These are phyloP conservation scores for Lateolabrax maculatus DNA, from an alignment of 2,797 vertebrate species.

Conservation along the genomic window DNA sequence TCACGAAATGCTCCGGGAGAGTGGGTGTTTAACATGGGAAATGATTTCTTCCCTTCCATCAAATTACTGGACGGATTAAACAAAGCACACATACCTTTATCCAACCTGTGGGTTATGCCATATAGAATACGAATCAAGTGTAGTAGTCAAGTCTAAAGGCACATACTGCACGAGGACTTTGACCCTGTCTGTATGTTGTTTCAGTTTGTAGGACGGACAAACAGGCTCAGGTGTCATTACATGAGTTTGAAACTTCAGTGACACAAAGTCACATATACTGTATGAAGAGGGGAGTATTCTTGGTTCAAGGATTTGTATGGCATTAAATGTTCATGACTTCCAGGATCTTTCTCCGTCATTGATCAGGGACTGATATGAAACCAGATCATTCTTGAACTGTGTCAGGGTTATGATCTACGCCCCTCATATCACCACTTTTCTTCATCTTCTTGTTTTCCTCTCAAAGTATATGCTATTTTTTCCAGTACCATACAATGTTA, in stretches of 20 bases:
- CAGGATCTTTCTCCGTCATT: neutral
- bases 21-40: neutral
- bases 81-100: neutral
- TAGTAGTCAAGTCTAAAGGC: neutral
- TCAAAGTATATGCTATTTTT: neutral
- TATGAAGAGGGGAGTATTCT: too few species aligned
- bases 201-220: too few species aligned
- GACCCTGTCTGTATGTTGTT: neutral
- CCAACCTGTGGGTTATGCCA: neutral
- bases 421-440: too few species aligned
- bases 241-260: neutral
- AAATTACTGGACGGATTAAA: conserved; percentile 10
- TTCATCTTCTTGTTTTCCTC: neutral
- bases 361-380: neutral
- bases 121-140: neutral
- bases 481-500: neutral
- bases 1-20: neutral
- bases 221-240: neutral
- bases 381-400: neutral
- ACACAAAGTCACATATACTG: neutral
- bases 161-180: neutral
- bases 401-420: too few species aligned
- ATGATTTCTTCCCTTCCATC: neutral
- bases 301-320: neutral
- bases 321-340: neutral